A percentile compares a stretch with the other conserved stretches of the same genome.
phyloP scores from a whole-genome alignment of 2,797 vertebrate species.

The Tarsius wallacei region DNA sequence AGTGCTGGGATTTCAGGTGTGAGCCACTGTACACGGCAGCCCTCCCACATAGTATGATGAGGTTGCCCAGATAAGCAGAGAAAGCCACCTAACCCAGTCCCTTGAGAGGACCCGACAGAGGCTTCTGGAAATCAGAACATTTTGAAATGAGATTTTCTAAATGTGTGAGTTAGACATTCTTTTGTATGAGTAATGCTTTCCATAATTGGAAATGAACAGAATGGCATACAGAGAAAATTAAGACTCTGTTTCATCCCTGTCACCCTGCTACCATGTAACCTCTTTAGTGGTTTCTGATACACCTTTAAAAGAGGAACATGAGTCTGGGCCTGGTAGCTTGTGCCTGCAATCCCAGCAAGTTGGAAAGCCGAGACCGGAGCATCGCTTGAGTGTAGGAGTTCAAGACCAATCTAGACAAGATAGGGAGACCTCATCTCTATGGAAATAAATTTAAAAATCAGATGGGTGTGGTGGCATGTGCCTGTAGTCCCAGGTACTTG shows the following conservation, averaged over 20 bases:
- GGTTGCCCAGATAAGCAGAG: not conserved
- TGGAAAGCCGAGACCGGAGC: no score
- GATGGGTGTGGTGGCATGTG: no score
- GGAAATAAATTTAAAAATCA: no score
- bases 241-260: not conserved
- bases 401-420: no score
- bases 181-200: not conserved
- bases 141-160: not conserved
- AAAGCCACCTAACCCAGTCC: not conserved
- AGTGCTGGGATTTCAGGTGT: no score
- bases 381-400: no score
- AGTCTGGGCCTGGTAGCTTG: no score
- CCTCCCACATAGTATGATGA: no score
- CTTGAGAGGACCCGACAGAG: not conserved
- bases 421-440: no score
- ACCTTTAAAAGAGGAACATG: not conserved
- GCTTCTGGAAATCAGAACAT: not conserved
- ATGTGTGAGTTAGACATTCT: not conserved
- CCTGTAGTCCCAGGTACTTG: no score
- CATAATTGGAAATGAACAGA: not conserved
- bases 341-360: no score
- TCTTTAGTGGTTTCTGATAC: not conserved
- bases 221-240: not conserved
- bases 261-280: not conserved
- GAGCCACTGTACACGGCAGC: no score